These are phyloP conservation scores for Drosophila fuyamai DNA, from an alignment of 1,140 invertebrate species.

Conservation along the genomic window DNA sequence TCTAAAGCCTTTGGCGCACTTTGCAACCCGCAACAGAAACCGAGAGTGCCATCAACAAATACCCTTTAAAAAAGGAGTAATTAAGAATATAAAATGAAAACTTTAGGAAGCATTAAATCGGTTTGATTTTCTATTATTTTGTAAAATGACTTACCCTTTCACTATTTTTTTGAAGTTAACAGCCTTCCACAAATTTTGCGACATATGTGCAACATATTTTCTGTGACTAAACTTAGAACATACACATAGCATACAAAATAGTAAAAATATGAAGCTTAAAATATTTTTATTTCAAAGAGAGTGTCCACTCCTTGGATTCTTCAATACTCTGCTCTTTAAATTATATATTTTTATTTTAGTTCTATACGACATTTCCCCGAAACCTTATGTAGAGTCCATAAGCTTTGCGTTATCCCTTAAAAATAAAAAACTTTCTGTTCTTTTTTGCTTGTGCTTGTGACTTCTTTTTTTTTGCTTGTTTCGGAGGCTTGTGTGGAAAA, in stretches of 20 bases:
- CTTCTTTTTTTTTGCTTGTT: constrained; percentile 38
- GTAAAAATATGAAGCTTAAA: no score
- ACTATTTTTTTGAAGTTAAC: no score
- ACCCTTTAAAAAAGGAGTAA: neutral
- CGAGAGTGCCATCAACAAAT: neutral
- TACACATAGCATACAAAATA: no score
- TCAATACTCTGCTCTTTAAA: no score
- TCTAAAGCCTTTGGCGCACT: constrained; percentile 60
- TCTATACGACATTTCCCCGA: no score
- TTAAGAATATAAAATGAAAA: neutral
- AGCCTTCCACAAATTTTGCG: no score
- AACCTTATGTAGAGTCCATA: constrained; percentile 4
- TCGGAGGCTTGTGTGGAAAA: constrained; percentile 58
- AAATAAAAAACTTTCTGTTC: constrained; percentile 25
- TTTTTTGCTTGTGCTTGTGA: constrained; percentile 26
- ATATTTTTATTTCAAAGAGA: no score
- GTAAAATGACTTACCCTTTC: no score
- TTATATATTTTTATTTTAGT: no score
- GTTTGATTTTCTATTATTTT: neutral
- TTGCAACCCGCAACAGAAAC: constrained; percentile 24
- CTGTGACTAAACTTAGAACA: no score
- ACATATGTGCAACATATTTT: no score
- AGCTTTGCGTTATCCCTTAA: constrained; percentile 3
- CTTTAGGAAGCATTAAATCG: neutral
- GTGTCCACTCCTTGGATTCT: no score